Conservation (phyloP, 35 echinoderm and acorn worm species). For the Strongylocentrotus purpuratus region DNA sequence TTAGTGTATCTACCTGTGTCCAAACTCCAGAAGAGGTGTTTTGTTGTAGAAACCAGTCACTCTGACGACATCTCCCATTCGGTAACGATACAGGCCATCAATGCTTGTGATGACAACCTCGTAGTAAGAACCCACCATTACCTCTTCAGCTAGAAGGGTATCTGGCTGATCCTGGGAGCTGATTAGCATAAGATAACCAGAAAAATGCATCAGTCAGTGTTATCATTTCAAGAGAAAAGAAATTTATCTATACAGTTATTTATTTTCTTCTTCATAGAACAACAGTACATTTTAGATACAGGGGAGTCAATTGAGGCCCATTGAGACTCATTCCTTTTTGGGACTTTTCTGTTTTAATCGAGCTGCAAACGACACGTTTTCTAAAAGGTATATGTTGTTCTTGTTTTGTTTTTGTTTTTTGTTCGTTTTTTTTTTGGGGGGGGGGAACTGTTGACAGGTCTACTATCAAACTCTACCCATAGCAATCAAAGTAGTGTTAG, state of each 20-base stretch:
- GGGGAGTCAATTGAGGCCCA: no score
- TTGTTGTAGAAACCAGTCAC: constrained; percentile 39
- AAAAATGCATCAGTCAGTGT: neutral
- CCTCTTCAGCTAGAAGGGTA: constrained; percentile 38
- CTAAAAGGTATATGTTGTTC: neutral
- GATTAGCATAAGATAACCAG: neutral
- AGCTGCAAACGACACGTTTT: neutral
- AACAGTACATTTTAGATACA: no score
- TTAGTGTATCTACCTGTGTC: neutral
- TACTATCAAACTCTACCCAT: constrained; percentile 56
- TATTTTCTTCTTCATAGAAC: no score
- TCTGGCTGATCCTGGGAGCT: constrained; percentile 3
- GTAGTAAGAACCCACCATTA: neutral
- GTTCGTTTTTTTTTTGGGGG: no score
- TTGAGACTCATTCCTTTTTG: no score
- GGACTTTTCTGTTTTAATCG: no score
- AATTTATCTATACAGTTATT: no score
- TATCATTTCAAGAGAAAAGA: neutral
- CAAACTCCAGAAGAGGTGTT: constrained; percentile 10
- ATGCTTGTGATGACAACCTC: constrained; percentile 27
- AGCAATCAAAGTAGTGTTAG: constrained; percentile 28
- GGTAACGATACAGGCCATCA: constrained; percentile 22
- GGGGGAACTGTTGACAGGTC: constrained; percentile 48
- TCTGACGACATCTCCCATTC: constrained; percentile 38
- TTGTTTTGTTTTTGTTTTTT: no score